Conservation (phyloP, 2,797 vertebrate genomes). For the Sternarchorhynchus goeldii region DNA sequence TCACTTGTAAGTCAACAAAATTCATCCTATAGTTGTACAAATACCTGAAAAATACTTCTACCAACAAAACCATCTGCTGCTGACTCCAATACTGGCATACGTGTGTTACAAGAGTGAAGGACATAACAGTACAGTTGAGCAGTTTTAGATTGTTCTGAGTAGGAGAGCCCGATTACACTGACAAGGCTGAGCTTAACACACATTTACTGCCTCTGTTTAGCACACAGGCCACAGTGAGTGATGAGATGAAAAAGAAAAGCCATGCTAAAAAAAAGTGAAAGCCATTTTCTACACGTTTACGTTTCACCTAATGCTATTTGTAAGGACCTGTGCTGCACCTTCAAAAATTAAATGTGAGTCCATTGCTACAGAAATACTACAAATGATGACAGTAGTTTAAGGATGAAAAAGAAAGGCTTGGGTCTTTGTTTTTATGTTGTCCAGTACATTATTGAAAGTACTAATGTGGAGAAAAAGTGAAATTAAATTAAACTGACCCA, state of each 20-base stretch:
- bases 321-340: conserved; percentile 28
- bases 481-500: conserved; percentile 53
- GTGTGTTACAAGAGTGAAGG: conserved; percentile 52
- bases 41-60: conserved; percentile 61
- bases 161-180: conserved; percentile 47
- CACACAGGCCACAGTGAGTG: conserved; percentile 12
- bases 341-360: conserved; percentile 34
- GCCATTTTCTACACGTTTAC: conserved; percentile 64
- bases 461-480: conserved; percentile 7
- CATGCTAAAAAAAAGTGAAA: conserved; percentile 64
- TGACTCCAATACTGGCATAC: conserved; percentile 43
- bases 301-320: conserved; percentile 31
- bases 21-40: conserved; percentile 61
- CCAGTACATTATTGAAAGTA: conserved; percentile 28
- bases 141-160: conserved; percentile 41
- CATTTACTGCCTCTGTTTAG: conserved; percentile 44
- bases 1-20: conserved; percentile 56
- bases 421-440: conserved; percentile 20
- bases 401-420: conserved; percentile 38
- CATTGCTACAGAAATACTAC: conserved; percentile 34
- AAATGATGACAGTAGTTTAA: conserved; percentile 34
- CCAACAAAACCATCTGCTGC: conserved; percentile 47
- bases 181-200: conserved; percentile 45
- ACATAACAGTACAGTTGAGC: conserved; percentile 48
- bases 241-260: conserved; percentile 48